Conservation (phyloP, 2,113 vertebrate genomes). For the Gila orcuttii region DNA sequence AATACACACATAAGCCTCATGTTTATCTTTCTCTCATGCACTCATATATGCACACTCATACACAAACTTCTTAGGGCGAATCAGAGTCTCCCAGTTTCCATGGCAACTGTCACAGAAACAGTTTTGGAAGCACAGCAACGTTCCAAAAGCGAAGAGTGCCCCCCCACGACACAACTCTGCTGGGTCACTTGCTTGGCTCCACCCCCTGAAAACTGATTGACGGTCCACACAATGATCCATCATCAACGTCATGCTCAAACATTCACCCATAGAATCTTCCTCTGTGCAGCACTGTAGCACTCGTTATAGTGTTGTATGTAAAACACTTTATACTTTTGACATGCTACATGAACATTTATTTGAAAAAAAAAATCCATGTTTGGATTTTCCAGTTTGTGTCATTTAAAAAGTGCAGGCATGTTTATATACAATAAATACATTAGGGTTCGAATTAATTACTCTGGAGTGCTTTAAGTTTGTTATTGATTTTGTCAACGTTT, state of each 20-base stretch:
- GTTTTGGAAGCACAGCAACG: constrained; percentile 51
- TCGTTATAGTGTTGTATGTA: no score
- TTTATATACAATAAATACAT: no score
- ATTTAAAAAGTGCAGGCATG: no score
- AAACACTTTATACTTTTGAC: no score
- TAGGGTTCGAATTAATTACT: not conserved
- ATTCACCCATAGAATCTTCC: not conserved
- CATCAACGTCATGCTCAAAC: not conserved
- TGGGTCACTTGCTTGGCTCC: constrained; percentile 34
- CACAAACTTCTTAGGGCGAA: constrained; percentile 56
- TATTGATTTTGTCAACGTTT: not conserved
- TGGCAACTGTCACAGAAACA: constrained; percentile 58
- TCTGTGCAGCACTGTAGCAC: not conserved
- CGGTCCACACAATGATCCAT: not conserved
- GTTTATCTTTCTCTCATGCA: constrained; percentile 37
- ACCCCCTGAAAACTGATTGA: not conserved
- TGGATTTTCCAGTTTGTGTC: no score
- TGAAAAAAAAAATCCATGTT: no score
- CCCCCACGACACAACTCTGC: constrained; percentile 36
- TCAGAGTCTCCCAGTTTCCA: constrained; percentile 61
- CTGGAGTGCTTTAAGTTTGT: not conserved
- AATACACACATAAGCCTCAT: constrained; percentile 22
- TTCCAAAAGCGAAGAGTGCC: constrained; percentile 49
- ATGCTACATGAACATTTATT: no score
- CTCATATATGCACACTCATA: constrained; percentile 38